Conservation (phyloP, 2,888 invertebrate species). For the Callyntrura sp. region DNA sequence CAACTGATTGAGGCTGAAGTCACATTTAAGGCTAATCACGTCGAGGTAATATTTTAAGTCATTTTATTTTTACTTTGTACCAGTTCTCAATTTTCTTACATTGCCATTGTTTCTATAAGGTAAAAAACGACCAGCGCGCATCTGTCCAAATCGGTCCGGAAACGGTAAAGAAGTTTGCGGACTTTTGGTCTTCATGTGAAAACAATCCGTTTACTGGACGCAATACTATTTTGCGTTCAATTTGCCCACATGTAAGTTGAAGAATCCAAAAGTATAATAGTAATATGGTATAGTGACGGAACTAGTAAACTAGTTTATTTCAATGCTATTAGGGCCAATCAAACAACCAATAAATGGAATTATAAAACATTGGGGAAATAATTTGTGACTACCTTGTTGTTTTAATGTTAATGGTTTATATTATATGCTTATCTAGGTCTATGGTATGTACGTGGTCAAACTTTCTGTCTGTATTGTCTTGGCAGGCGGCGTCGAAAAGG, state of each 20-base stretch:
- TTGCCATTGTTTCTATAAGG: constrained; percentile 85
- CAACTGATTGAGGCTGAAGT: constrained; percentile 90
- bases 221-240: constrained; percentile 91
- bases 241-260: constrained; percentile 93
- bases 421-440: constrained; percentile 88
- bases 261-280: too few relatives aligned
- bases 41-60: too few relatives aligned
- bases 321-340: not conserved
- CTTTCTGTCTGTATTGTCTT: constrained; percentile 91
- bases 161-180: constrained; percentile 89
- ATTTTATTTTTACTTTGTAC: constrained; percentile 71
- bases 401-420: not conserved
- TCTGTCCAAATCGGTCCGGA: constrained; percentile 88
- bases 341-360: too few relatives aligned
- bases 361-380: too few relatives aligned
- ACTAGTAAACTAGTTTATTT: not conserved
- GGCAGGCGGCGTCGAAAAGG: constrained; percentile 86
- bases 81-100: constrained; percentile 25
- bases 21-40: constrained; percentile 90
- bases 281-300: too few relatives aligned
- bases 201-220: constrained; percentile 90
- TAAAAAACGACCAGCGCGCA: constrained; percentile 87
- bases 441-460: constrained; percentile 95
- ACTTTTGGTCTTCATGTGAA: constrained; percentile 90
- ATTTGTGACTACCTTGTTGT: too few relatives aligned